A percentile compares a stretch with the other conserved stretches of the same genome.
phyloP scores from a whole-genome alignment of 2,113 vertebrate genomes.

The Orycteropus afer region DNA sequence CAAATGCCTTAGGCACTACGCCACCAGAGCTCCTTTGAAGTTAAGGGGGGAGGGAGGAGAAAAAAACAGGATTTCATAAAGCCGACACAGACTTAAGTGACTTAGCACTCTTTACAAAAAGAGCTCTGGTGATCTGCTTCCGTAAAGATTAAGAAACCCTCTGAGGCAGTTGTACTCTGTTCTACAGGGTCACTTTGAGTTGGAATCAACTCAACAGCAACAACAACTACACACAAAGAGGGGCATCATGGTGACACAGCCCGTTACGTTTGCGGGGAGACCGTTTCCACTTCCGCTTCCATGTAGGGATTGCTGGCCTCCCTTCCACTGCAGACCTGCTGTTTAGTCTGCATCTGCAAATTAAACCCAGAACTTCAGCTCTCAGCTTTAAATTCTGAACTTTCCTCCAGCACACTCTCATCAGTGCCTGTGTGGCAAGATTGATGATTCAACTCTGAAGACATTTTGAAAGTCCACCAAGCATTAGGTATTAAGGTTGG shows the following conservation, averaged over 20 bases:
- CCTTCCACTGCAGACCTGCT: conserved; percentile 77
- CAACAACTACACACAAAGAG: conserved; percentile 18
- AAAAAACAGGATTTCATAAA: conserved; percentile 63
- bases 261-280: conserved; percentile 55
- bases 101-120: background rate
- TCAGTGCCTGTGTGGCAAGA: conserved; percentile 74
- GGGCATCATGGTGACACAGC: conserved; percentile 45
- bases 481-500: background rate
- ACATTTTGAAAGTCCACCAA: conserved; percentile 71
- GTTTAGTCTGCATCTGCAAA: conserved; percentile 85
- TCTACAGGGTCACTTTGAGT: background rate
- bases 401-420: conserved; percentile 66
- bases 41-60: background rate
- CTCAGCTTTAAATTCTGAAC: conserved; percentile 67
- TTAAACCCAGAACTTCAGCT: conserved; percentile 82
- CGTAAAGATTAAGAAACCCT: background rate
- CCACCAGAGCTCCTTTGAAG: no score
- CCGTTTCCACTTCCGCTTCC: conserved; percentile 66
- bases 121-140: background rate
- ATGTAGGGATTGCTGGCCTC: conserved; percentile 63
- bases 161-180: background rate
- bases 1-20: no score
- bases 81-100: conserved; percentile 5
- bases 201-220: background rate
- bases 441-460: conserved; percentile 71